Evolutionary conservation across 2,888 invertebrate genomes (phyloP), one percentile per base, ranked within the genome.

Genomic region (Eilema sororculum): DNA sequence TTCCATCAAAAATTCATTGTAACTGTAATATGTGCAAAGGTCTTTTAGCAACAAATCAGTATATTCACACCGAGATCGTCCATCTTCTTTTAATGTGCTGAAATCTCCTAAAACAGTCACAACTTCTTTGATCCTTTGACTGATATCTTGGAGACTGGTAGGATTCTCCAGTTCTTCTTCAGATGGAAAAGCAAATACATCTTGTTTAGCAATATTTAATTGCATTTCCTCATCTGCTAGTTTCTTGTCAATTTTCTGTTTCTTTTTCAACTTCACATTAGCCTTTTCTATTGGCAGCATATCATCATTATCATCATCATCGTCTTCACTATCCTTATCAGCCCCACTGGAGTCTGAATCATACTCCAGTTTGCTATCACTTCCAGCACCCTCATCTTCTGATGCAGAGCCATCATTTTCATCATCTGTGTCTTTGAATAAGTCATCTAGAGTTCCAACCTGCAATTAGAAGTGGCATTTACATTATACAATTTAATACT

Each of bases 1-100:
- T 81, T 97, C 97, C 98, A 99, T 99, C 22, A 99, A 94, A 90
- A 98, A 99, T 69, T 98, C 97, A 93, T 99, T 99, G 90, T 99
- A 99, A 87, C 98, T 98, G 95, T 99, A 99, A 90, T 99, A 99
- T 33, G 96, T 96, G 86, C 99, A 99, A 65, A 99, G 95, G 94
- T 99, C 99, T 82, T 96, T 96, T 68, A 96, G 96, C 52, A 99
- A 95, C 65, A 98, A 95, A 0, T 97, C 96, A 22, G 98, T 90
- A 87, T 99, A 99, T 78, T 99, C 99, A 72, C 96, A 95, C 46
- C 99, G 96, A 3, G 97, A 96, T 83, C 97, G 97, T 3, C 96
- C 96, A 13, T 96, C 94, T 80, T 97, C 97, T 66, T 97, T 96
- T 58, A 97, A 91, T 72, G 94, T 96, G 77, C 95, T 97, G 82